Evolutionary conservation across 1,140 invertebrate genomes (phyloP).

Genomic region (Palaemon carinicauda): DNA sequence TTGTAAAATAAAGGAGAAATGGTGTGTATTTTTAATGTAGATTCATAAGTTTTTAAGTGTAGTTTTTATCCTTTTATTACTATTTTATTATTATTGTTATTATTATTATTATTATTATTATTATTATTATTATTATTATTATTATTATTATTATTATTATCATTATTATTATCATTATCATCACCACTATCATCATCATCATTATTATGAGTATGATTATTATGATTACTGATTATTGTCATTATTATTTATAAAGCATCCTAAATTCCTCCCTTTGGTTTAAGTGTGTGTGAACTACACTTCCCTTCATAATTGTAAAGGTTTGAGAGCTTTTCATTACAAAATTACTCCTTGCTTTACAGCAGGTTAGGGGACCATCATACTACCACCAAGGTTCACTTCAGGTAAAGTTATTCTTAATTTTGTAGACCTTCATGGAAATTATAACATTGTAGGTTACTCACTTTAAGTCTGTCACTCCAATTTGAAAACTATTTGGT

Average conservation of each 20-base stretch:
- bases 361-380: constrained; percentile 43
- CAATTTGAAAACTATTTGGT: background rate
- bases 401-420: constrained; percentile 34
- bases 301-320: constrained; percentile 2
- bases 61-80: too few species aligned
- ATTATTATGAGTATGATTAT: too few species aligned
- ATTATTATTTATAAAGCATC: background rate
- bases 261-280: background rate
- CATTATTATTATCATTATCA: background rate
- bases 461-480: background rate
- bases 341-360: constrained; percentile 45
- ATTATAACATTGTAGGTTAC: background rate
- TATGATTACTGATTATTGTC: too few species aligned
- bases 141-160: too few species aligned
- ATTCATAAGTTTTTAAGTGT: too few species aligned
- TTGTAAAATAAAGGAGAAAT: background rate
- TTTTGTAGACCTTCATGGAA: constrained; percentile 29
- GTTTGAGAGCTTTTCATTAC: constrained; percentile 39
- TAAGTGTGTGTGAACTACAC: background rate
- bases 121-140: too few species aligned
- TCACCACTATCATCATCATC: too few species aligned
- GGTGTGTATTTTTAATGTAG: too few species aligned
- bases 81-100: too few species aligned
- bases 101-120: too few species aligned
- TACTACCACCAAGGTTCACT: constrained; percentile 30